A percentile compares a stretch with the other conserved stretches of the same genome.
Evolutionary conservation across 1,140 invertebrate species (phyloP).

Genomic region (Drosophila mayri): DNA sequence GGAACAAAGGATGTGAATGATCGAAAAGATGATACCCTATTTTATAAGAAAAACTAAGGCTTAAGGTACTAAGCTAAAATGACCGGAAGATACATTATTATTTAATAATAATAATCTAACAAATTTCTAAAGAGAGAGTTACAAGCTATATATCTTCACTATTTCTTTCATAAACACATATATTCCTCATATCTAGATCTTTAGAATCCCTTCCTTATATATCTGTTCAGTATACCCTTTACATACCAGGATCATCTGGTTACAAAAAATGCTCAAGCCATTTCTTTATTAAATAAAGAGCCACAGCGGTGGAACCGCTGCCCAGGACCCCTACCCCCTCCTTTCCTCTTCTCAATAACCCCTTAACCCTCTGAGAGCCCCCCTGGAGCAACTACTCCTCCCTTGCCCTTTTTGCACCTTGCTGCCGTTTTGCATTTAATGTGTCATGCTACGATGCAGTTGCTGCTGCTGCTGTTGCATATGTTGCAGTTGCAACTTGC

Average conservation of each 20-base stretch:
- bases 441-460: constrained; percentile 80
- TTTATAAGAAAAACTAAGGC: background rate
- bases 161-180: too few relatives aligned
- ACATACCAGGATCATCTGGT: background rate
- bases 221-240: background rate
- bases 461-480: constrained; percentile 63
- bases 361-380: constrained; percentile 6
- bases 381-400: background rate
- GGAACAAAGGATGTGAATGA: background rate
- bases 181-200: background rate
- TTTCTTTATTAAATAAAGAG: constrained; percentile 80
- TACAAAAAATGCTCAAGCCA: constrained; percentile 53
- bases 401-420: constrained; percentile 34
- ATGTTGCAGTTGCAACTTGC: constrained; percentile 74
- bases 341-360: constrained; percentile 26
- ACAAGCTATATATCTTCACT: too few relatives aligned
- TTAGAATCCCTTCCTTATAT: background rate
- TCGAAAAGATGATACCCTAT: background rate
- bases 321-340: constrained; percentile 31
- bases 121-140: too few relatives aligned
- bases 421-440: constrained; percentile 79
- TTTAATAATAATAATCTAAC: too few relatives aligned
- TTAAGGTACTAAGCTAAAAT: background rate
- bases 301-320: constrained; percentile 41
- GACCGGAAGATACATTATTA: background rate